phyloP scores from a whole-genome alignment of 2,113 vertebrate genomes.

The Melanocharis versteri region DNA sequence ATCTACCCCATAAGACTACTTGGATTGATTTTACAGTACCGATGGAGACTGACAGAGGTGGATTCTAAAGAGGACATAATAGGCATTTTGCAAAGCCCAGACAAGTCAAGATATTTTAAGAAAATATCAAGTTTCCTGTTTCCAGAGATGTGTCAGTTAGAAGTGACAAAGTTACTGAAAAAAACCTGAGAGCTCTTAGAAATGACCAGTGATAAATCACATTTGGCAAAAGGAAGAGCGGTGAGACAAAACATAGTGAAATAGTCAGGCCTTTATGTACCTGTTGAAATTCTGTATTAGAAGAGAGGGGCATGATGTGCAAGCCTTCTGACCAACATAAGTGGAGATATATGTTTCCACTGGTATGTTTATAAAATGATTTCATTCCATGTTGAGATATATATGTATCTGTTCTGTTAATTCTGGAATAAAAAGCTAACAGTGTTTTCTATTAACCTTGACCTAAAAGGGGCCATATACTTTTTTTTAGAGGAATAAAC shows the following conservation, averaged over 20 bases:
- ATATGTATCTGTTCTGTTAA: not conserved
- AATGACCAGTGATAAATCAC: not conserved
- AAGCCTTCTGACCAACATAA: not conserved
- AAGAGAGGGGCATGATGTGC: not conserved
- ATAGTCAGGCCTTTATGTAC: not conserved
- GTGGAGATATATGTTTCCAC: not conserved
- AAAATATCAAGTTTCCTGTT: not conserved
- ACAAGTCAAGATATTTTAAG: not conserved
- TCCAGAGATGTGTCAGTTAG: not conserved
- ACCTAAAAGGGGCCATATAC: not conserved
- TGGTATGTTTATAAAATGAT: not conserved
- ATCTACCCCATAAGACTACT: not conserved
- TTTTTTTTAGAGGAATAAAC: slow-evolving; percentile 23
- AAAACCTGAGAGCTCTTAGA: not conserved
- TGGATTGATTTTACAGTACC: not conserved
- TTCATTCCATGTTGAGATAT: not conserved
- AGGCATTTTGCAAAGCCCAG: not conserved
- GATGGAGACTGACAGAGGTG: not conserved
- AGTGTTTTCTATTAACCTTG: not conserved
- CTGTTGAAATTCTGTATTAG: not conserved
- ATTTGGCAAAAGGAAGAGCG: not conserved
- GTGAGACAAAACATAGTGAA: not conserved
- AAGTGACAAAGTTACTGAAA: not conserved
- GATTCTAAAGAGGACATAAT: not conserved
- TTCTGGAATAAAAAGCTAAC: not conserved